Conservation (phyloP, 2,113 vertebrate genomes). For the Pterocles gutturalis region DNA sequence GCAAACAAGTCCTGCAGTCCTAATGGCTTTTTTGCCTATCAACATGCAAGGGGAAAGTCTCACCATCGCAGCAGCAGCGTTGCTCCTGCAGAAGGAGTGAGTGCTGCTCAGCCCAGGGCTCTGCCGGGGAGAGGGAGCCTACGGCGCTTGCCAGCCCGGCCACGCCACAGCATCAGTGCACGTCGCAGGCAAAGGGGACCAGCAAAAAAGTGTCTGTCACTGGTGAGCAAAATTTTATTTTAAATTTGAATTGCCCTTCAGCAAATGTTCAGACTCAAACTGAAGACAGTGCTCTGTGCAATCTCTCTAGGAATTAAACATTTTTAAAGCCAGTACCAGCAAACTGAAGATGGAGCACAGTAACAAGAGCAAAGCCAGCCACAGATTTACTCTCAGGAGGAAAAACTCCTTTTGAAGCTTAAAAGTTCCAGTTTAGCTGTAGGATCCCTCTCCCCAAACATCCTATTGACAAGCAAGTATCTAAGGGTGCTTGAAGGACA, state of each 20-base stretch:
- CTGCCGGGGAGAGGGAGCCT: neutral
- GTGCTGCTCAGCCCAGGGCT: neutral
- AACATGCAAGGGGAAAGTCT: neutral
- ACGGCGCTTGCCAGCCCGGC: rapidly evolving
- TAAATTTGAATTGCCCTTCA: neutral
- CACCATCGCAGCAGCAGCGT: neutral
- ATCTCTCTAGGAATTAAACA: neutral
- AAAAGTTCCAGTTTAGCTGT: neutral
- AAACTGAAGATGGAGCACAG: neutral
- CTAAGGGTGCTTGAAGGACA: neutral
- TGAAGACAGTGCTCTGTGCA: neutral
- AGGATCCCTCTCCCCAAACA: neutral
- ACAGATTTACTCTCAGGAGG: neutral
- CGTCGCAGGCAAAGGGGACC: neutral
- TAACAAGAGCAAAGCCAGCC: neutral
- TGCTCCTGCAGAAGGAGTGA: neutral
- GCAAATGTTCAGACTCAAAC: rapidly evolving
- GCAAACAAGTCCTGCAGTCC: neutral
- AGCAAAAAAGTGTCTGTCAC: neutral
- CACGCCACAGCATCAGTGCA: neutral
- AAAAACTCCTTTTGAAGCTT: neutral
- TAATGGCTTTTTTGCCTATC: neutral
- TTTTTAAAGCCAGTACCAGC: neutral
- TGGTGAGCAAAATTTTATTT: neutral
- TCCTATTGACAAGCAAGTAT: neutral